Evolutionary conservation across 2,797 vertebrate species (phyloP).

Genomic region (Protonibea diacanthus): DNA sequence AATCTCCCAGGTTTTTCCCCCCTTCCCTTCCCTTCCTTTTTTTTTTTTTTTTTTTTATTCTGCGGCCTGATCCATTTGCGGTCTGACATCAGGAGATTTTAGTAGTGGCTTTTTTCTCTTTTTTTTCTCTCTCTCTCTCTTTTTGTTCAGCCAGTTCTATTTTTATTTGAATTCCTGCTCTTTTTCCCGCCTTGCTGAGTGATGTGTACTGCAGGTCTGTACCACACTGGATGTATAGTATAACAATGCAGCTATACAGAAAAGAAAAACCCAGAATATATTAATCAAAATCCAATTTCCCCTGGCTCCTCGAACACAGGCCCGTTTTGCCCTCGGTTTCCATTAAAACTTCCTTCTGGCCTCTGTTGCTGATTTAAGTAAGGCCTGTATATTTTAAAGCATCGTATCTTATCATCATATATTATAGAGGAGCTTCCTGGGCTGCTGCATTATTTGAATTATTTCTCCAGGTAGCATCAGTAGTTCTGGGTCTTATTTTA

Average conservation of each 20-base stretch:
- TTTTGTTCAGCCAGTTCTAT: constrained; percentile 28
- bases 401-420: constrained; percentile 30
- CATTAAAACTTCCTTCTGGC: constrained; percentile 12
- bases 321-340: constrained; percentile 2
- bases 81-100: constrained; percentile 53
- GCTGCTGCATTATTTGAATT: constrained; percentile 22
- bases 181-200: constrained; percentile 26
- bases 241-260: constrained; percentile 25
- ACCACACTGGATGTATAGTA: constrained; percentile 14
- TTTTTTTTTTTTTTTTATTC: constrained; percentile 16
- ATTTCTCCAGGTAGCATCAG: constrained; percentile 3
- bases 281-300: constrained; percentile 31
- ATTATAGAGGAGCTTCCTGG: constrained; percentile 20
- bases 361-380: constrained; percentile 41
- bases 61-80: constrained; percentile 48
- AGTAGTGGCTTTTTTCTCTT: not conserved
- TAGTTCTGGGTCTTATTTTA: constrained; percentile 4
- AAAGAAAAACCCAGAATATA: constrained; percentile 16
- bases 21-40: not conserved
- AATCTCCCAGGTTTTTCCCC: constrained; percentile 21
- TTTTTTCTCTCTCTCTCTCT: not conserved
- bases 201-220: constrained; percentile 7
- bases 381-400: constrained; percentile 39
- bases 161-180: constrained; percentile 61
- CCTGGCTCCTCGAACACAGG: not conserved